Evolutionary conservation across 2,888 invertebrate genomes (phyloP).

Genomic region (Pristionchus japonicus): DNA sequence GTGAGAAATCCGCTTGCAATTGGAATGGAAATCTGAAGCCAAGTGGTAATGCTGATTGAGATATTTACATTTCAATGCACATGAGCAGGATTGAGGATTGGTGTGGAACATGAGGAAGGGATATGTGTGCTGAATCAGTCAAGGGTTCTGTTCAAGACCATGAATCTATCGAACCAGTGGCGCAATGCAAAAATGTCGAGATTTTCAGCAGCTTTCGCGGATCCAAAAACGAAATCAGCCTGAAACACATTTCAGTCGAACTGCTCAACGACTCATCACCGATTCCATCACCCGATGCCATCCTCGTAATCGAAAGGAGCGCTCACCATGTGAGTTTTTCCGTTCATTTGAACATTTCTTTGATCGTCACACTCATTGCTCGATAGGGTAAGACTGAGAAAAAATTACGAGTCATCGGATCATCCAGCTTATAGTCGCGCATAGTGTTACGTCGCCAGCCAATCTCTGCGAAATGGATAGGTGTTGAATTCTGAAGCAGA

Average conservation of each 20-base stretch:
- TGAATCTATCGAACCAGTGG: too few species aligned
- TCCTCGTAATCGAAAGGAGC: background rate
- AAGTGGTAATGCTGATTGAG: background rate
- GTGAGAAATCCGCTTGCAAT: background rate
- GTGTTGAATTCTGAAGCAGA: too few species aligned
- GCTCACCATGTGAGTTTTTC: background rate
- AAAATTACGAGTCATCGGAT: background rate
- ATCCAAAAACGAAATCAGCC: background rate
- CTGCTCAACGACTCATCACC: conserved; percentile 14
- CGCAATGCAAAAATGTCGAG: too few species aligned
- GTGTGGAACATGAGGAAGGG: too few species aligned
- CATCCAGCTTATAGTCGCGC: background rate
- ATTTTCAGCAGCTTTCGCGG: too few species aligned
- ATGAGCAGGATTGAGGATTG: too few species aligned
- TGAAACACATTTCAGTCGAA: background rate
- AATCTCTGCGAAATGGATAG: background rate
- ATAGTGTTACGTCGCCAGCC: background rate
- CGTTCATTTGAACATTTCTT: background rate
- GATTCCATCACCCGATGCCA: background rate
- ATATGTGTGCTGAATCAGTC: too few species aligned
- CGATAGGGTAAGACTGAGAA: background rate
- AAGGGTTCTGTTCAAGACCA: too few species aligned
- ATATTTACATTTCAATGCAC: background rate
- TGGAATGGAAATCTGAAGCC: background rate
- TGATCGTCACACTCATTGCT: too few species aligned